Evolutionary conservation across 2,797 vertebrate genomes (phyloP).

Genomic region (Aphelocoma californica): DNA sequence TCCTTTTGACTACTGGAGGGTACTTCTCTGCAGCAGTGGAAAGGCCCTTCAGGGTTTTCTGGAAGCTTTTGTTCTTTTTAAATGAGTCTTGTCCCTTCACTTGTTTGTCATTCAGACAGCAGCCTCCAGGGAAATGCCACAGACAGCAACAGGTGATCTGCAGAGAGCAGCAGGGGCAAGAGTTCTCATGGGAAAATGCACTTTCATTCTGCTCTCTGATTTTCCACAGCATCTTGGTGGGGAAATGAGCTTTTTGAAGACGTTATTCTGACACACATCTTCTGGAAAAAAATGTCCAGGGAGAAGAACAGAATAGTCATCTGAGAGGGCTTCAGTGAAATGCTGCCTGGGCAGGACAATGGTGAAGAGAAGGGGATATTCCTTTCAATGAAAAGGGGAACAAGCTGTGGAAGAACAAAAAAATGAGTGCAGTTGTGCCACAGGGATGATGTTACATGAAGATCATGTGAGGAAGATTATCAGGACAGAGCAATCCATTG

Average conservation of each 20-base stretch:
- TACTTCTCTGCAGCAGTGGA: not conserved
- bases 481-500: not conserved
- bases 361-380: not conserved
- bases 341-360: not conserved
- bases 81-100: not conserved
- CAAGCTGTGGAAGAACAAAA: not conserved
- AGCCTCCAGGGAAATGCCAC: slow-evolving; percentile 31
- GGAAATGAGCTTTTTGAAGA: not conserved
- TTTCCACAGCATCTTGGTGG: not conserved
- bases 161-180: not conserved
- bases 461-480: not conserved
- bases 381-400: not conserved
- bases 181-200: not conserved
- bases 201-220: not conserved
- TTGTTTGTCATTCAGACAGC: slow-evolving; percentile 41
- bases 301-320: not conserved
- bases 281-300: not conserved
- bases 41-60: not conserved
- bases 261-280: not conserved
- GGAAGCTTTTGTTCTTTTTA: slow-evolving; percentile 28
- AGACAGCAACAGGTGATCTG: not conserved
- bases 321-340: not conserved
- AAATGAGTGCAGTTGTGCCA: not conserved
- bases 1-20: not conserved
- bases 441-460: not conserved